Percentiles rank a stretch among this genome's conserved stretches.
Conservation (phyloP, 2,888 invertebrate genomes). For the Resseliella maxima region DNA sequence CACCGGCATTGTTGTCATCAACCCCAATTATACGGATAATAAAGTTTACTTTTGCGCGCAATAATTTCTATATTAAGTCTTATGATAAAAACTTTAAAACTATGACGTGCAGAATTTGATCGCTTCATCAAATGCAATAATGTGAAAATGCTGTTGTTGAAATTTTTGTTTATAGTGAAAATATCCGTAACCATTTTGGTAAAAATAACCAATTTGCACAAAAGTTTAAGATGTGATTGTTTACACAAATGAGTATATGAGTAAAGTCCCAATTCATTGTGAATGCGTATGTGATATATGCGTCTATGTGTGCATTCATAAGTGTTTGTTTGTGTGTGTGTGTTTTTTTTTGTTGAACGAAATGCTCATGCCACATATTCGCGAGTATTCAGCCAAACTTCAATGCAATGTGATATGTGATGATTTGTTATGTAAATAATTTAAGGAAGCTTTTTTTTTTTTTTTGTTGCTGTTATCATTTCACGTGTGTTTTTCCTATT, state of each 20-base stretch:
- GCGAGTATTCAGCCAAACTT: neutral
- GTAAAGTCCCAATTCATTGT: constrained; percentile 30
- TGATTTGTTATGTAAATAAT: constrained; percentile 31
- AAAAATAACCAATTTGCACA: too few species aligned
- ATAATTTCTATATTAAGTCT: neutral
- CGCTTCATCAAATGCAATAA: neutral
- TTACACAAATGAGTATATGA: neutral
- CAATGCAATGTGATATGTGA: constrained; percentile 47
- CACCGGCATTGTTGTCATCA: neutral
- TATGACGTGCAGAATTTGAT: neutral
- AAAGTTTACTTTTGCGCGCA: neutral
- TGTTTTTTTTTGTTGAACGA: too few species aligned
- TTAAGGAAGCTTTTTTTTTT: neutral
- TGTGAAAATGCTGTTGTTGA: too few species aligned
- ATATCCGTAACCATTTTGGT: neutral
- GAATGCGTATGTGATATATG: too few species aligned
- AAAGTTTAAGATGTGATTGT: neutral
- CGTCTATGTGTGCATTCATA: too few species aligned
- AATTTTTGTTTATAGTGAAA: neutral
- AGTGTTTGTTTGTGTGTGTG: neutral
- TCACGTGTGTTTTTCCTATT: neutral
- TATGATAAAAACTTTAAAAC: neutral
- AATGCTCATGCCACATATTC: neutral
- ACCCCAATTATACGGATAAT: neutral
- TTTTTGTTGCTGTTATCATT: neutral